phyloP scores from a whole-genome alignment of 2,888 invertebrate species.

The Ctenicera cuprea region DNA sequence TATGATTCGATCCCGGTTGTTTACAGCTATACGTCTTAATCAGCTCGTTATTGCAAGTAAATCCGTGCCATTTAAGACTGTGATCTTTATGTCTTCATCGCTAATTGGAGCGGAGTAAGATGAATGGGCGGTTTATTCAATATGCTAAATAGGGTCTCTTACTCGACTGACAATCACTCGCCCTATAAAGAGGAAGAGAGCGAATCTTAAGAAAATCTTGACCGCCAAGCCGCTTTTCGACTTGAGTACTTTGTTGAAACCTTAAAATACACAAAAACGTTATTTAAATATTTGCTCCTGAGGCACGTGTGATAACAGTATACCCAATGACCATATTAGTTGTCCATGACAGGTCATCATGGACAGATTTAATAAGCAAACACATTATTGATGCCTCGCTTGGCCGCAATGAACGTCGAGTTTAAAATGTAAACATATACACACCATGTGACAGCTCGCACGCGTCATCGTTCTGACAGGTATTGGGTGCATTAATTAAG shows the following conservation, averaged over 20 bases:
- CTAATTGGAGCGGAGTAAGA: slow-evolving; percentile 62
- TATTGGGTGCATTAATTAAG: slow-evolving; percentile 43
- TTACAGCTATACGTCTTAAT: slow-evolving; percentile 63
- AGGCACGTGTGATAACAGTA: slow-evolving; percentile 13
- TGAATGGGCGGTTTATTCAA: slow-evolving; percentile 61
- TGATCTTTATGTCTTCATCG: slow-evolving; percentile 59
- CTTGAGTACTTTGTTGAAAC: no score
- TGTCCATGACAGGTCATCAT: slow-evolving; percentile 56
- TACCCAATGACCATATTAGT: slow-evolving; percentile 26
- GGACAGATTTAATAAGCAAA: slow-evolving; percentile 57
- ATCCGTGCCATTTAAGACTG: slow-evolving; percentile 57
- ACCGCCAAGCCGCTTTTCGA: background rate
- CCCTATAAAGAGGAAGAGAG: slow-evolving; percentile 18
- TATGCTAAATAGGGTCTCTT: slow-evolving; percentile 57
- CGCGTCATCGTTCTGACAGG: slow-evolving; percentile 45
- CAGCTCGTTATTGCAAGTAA: slow-evolving; percentile 60
- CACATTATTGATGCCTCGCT: slow-evolving; percentile 51
- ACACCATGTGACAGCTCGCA: slow-evolving; percentile 33
- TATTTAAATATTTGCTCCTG: slow-evolving; percentile 27
- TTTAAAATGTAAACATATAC: slow-evolving; percentile 51
- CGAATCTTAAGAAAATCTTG: slow-evolving; percentile 6
- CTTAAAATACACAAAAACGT: background rate
- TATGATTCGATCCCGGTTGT: slow-evolving; percentile 51
- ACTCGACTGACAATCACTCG: slow-evolving; percentile 38
- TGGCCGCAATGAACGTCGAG: slow-evolving; percentile 47